Percentiles rank a stretch among this genome's conserved stretches.
phyloP scores from a whole-genome alignment of 2,888 invertebrate species.

The Pollenia angustigena region DNA sequence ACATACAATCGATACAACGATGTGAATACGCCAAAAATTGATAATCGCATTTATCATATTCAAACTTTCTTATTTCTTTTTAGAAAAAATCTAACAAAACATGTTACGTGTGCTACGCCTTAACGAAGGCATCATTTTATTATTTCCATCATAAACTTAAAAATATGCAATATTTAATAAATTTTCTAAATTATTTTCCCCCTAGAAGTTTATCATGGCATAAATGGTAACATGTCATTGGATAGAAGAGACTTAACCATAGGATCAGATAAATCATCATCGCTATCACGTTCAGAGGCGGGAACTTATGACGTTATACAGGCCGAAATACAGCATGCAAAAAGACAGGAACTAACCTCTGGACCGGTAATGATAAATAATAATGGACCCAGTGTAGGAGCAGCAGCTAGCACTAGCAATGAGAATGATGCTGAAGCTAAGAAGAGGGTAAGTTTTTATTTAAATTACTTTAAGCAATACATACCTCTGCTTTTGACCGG shows the following conservation, averaged over 20 bases:
- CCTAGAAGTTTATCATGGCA: constrained; percentile 83
- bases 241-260: constrained; percentile 83
- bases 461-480: background rate
- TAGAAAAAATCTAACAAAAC: no score
- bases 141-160: background rate
- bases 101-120: background rate
- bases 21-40: no score
- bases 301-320: constrained; percentile 84
- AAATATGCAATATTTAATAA: background rate
- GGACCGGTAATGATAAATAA: constrained; percentile 76
- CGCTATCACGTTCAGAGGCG: constrained; percentile 83
- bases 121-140: background rate
- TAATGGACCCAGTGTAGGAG: constrained; percentile 76
- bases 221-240: constrained; percentile 84
- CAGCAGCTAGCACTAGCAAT: constrained; percentile 65
- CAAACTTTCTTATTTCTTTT: no score
- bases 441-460: constrained; percentile 77
- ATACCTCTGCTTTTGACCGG: no score
- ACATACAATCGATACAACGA: no score
- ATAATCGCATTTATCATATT: no score
- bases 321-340: constrained; percentile 83
- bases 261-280: constrained; percentile 84
- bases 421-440: constrained; percentile 82
- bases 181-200: background rate
- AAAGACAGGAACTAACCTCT: constrained; percentile 80